These are phyloP conservation scores for Polypedilum pembai DNA, from an alignment of 1,140 invertebrate species.

Conservation along the genomic window DNA sequence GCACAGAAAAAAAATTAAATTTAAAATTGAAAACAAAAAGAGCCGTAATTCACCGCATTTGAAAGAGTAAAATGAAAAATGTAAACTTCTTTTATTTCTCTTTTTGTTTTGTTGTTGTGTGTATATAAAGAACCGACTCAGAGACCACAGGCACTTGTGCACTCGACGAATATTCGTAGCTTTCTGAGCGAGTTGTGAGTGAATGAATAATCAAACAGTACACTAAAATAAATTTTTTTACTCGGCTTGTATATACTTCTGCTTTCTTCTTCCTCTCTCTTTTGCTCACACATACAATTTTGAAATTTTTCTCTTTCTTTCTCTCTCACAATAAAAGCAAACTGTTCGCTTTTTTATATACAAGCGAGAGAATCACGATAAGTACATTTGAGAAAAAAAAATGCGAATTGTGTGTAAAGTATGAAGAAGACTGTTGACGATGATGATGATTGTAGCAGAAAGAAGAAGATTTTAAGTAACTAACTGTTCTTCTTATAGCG, in stretches of 20 bases:
- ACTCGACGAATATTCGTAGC: conserved; percentile 25
- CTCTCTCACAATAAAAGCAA: no score
- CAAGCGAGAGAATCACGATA: conserved; percentile 3
- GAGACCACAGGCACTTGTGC: conserved; percentile 13
- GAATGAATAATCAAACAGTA: conserved; percentile 25
- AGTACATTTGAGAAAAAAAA: not conserved
- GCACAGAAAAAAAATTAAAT: no score
- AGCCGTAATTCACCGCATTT: no score
- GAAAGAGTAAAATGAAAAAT: no score
- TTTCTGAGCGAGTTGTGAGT: conserved; percentile 18
- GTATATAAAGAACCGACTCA: not conserved
- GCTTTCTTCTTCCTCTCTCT: no score
- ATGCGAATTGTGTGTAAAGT: not conserved
- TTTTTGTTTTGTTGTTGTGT: not conserved
- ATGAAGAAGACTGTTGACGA: not conserved
- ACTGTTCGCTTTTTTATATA: not conserved
- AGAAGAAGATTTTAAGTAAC: not conserved
- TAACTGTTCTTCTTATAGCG: conserved; percentile 11
- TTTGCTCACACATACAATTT: no score
- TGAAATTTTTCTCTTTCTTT: no score
- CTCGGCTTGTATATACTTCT: no score
- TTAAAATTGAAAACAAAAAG: no score
- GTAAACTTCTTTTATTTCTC: not conserved
- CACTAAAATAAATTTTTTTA: not conserved
- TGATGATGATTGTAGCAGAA: not conserved